phyloP scores from a whole-genome alignment of 2,888 invertebrate genomes.

The Parapristionchus giblindavisi region DNA sequence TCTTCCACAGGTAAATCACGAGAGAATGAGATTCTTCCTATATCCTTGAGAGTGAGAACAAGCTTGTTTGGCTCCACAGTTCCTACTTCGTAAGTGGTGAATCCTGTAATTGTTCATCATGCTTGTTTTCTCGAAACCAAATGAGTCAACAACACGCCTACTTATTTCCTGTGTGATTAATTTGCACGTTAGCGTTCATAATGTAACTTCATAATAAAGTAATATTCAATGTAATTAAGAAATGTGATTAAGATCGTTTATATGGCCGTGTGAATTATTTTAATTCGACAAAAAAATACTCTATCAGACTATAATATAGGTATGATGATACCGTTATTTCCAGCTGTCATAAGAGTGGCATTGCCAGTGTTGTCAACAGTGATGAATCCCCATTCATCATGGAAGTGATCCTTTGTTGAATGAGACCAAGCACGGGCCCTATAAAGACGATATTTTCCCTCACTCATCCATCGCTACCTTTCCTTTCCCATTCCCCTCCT shows the following conservation, averaged over 20 bases:
- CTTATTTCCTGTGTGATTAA: too few species aligned
- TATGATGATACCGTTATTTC: slow-evolving; percentile 66
- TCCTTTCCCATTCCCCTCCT: neutral
- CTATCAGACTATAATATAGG: too few species aligned
- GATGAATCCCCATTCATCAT: slow-evolving; percentile 70
- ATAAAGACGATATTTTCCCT: neutral
- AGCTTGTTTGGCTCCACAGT: slow-evolving; percentile 64
- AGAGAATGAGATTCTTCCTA: slow-evolving; percentile 69
- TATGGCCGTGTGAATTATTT: too few species aligned
- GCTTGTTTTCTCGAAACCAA: neutral
- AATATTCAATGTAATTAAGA: too few species aligned
- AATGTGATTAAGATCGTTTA: too few species aligned
- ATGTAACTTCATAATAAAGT: too few species aligned
- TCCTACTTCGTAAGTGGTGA: slow-evolving; percentile 70
- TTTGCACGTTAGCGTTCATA: too few species aligned
- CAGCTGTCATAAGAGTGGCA: slow-evolving; percentile 69
- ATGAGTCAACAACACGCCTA: too few species aligned
- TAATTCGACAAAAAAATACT: neutral
- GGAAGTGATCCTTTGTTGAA: slow-evolving; percentile 70
- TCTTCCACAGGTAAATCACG: slow-evolving; percentile 70
- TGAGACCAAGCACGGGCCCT: slow-evolving; percentile 70
- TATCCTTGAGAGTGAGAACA: slow-evolving; percentile 68
- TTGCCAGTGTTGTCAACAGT: slow-evolving; percentile 68
- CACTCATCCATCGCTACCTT: neutral
- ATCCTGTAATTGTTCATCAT: slow-evolving; percentile 53